Evolutionary conservation across 1,140 invertebrate genomes (phyloP), one percentile per base, ranked within the genome.

Genomic region (Hyphantria cunea): DNA sequence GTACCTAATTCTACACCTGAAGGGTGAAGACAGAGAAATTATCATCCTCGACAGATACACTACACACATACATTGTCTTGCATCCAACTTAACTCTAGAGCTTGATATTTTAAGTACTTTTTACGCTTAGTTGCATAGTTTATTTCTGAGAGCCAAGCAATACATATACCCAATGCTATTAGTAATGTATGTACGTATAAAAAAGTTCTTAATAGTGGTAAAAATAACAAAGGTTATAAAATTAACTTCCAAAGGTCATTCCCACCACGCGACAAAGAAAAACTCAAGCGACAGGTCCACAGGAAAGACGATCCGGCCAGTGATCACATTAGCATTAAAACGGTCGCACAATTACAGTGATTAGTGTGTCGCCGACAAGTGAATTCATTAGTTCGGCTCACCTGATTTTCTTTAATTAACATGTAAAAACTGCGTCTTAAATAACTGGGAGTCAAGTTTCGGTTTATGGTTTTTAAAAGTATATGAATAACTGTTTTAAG

Each of bases 381-480:
- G 86, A 87, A 89, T 89, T 86, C 84, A 89, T 89, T 89, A 89
- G 86, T 89, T 89, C 86, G 83, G 86, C 86, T 88, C 81, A 86
- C 84, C 81, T 89, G 86, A 89, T 88, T 44, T 13, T 44, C 11
- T 44, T 44, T 44, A 44, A 44, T 44, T 44, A 44, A 44, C 10
- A 12, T 39, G 49, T 63, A 47, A 33, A 32, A 15, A 45, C n/a
- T 44, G 31, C 41, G 37, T 44, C 52, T 65, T 31, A 33, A 15
- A 48, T 58, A 58, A 49, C 17, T 12, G 15, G 33, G 5, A 50
- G 45, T 66, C 50, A 66, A 54, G 33, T 48, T 9, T 6, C n/a
- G 37, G 25, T 64, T 55, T 56, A 14, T 17, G 44, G 3, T 25
- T 56, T 37, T 55, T 44, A n/a, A n/a, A 13, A 6, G 41, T 44